Evolutionary conservation across 2,797 vertebrate genomes (phyloP).

Genomic region (Thaleichthys pacificus): DNA sequence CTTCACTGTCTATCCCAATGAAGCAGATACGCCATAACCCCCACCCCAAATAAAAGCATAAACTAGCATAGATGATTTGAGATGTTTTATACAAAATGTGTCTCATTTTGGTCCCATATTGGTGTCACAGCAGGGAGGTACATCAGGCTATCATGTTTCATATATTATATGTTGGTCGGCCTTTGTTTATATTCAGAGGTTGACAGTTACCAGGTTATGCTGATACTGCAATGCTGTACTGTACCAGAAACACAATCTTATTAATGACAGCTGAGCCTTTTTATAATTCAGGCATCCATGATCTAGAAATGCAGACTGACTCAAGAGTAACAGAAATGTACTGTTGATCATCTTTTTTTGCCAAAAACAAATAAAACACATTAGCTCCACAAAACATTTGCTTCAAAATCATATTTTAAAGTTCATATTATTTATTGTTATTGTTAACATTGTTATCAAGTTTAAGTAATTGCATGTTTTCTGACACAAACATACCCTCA

Average conservation of each 20-base stretch:
- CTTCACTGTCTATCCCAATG: no score
- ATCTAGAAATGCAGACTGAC: not conserved
- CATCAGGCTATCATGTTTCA: constrained; percentile 9
- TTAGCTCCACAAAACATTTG: not conserved
- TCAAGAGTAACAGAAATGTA: constrained; percentile 17
- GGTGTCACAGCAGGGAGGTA: constrained; percentile 23
- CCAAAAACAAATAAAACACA: not conserved
- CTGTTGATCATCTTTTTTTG: not conserved
- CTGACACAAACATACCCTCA: no score
- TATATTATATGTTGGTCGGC: constrained; percentile 16
- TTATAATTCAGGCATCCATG: constrained; percentile 2
- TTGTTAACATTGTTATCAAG: no score
- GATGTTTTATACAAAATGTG: no score
- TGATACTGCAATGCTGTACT: constrained; percentile 5
- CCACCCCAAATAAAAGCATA: no score
- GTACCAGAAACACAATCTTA: constrained; percentile 37
- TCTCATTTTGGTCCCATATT: not conserved
- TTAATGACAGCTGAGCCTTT: constrained; percentile 8
- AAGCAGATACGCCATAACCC: no score
- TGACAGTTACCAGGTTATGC: constrained; percentile 26
- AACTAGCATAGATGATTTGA: no score
- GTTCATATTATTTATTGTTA: no score
- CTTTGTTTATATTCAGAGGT: constrained; percentile 41
- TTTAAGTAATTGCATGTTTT: no score
- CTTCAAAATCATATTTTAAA: no score